Percentiles rank a stretch among this genome's conserved stretches.
These are phyloP conservation scores for Dendrolimus houi DNA, from an alignment of 2,888 invertebrate genomes.

Conservation along the genomic window DNA sequence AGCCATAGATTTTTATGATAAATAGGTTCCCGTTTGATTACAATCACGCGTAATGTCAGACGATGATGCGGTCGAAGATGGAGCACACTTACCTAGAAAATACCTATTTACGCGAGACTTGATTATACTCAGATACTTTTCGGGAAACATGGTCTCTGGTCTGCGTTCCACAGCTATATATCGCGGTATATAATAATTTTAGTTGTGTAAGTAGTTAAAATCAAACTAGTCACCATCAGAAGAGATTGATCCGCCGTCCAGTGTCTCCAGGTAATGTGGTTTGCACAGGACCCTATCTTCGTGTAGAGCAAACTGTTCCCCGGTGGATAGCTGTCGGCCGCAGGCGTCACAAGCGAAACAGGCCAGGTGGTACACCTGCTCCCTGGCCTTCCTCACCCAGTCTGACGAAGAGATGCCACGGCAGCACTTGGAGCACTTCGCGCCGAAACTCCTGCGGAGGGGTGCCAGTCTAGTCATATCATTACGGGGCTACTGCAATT, in stretches of 20 bases:
- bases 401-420: slow-evolving; percentile 95
- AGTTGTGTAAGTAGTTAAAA: not conserved
- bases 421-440: slow-evolving; percentile 97
- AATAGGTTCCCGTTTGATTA: too few species aligned
- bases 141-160: too few species aligned
- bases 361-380: slow-evolving; percentile 97
- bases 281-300: slow-evolving; percentile 97
- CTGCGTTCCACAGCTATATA: not conserved
- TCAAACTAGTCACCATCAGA: slow-evolving; percentile 83
- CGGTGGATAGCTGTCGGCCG: slow-evolving; percentile 93
- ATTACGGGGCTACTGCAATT: not conserved
- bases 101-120: too few species aligned
- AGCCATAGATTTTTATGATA: too few species aligned
- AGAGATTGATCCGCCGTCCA: slow-evolving; percentile 93
- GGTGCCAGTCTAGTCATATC: slow-evolving; percentile 3
- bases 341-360: slow-evolving; percentile 99
- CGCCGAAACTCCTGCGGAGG: slow-evolving; percentile 90
- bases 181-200: not conserved
- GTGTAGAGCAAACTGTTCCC: slow-evolving; percentile 97
- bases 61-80: too few species aligned
- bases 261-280: slow-evolving; percentile 96
- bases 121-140: too few species aligned
- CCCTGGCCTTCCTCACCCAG: slow-evolving; percentile 97
- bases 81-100: too few species aligned
- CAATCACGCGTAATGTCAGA: too few species aligned